Evolutionary conservation across 2,888 invertebrate species (phyloP).

Genomic region (Baccha elongata): DNA sequence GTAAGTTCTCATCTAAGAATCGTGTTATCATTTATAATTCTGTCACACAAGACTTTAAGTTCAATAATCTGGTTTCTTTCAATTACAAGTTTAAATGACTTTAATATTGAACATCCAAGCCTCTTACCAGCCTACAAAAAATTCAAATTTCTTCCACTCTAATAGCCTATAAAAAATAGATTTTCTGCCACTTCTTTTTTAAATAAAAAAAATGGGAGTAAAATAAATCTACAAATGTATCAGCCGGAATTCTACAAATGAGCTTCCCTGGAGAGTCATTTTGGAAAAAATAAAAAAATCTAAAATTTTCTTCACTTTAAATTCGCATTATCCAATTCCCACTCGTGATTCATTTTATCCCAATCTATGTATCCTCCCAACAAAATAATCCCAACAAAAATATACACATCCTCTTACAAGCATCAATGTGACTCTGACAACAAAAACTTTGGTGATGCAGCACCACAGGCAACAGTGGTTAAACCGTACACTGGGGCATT

Average conservation of each 20-base stretch:
- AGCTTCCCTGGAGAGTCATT: conserved; percentile 46
- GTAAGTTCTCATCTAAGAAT: too few relatives aligned
- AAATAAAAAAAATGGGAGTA: not conserved
- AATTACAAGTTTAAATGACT: too few relatives aligned
- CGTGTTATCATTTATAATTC: too few relatives aligned
- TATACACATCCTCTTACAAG: conserved; percentile 17
- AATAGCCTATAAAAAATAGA: conserved; percentile 6
- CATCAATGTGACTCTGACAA: conserved; percentile 15
- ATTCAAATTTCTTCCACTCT: not conserved
- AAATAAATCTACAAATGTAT: conserved; percentile 23
- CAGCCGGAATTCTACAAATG: conserved; percentile 30
- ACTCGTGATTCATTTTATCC: conserved; percentile 33
- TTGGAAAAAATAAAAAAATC: conserved; percentile 41
- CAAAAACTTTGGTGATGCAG: conserved; percentile 2
- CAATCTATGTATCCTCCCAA: conserved; percentile 33
- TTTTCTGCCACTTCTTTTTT: not conserved
- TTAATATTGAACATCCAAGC: not conserved
- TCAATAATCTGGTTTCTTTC: too few relatives aligned
- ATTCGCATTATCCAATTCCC: conserved; percentile 62
- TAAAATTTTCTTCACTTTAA: conserved; percentile 53
- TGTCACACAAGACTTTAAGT: too few relatives aligned
- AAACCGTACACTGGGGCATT: conserved; percentile 33
- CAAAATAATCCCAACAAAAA: conserved; percentile 30
- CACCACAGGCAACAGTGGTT: conserved; percentile 39
- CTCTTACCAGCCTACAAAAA: not conserved